Evolutionary conservation across 2,113 vertebrate genomes (phyloP).

Genomic region (Corythaeola cristata): DNA sequence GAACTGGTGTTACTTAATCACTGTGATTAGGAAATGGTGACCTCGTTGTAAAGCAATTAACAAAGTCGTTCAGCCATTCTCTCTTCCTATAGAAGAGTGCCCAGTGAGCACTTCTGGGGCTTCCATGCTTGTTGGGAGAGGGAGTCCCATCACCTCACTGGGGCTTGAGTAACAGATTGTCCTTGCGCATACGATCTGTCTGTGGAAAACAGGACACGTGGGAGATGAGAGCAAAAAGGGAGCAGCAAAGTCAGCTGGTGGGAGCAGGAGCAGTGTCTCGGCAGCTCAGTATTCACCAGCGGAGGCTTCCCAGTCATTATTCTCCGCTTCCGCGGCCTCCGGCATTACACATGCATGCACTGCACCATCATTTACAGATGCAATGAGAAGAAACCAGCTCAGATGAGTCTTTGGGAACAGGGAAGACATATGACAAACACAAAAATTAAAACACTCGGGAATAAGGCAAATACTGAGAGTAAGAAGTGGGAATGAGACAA

Average conservation of each 20-base stretch:
- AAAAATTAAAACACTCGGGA: slow-evolving; percentile 68
- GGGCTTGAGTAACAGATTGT: not conserved
- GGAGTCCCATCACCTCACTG: not conserved
- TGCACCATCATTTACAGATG: slow-evolving; percentile 47
- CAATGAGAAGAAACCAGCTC: slow-evolving; percentile 47
- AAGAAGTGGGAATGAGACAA: slow-evolving; percentile 78
- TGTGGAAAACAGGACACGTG: fast-evolving
- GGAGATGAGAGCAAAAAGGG: not conserved
- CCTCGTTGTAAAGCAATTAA: fast-evolving
- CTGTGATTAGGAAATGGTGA: fast-evolving
- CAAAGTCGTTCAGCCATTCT: fast-evolving
- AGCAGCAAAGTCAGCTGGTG: not conserved
- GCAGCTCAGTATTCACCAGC: not conserved
- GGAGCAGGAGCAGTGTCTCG: not conserved
- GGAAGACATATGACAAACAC: slow-evolving; percentile 70
- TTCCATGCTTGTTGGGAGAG: fast-evolving
- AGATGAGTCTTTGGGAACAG: slow-evolving; percentile 51
- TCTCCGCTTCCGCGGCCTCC: not conserved
- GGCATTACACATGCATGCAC: slow-evolving; percentile 34
- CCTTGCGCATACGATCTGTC: fast-evolving
- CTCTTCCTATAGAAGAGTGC: no score
- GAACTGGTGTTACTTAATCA: not conserved
- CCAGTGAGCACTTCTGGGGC: not conserved
- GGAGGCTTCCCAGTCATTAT: not conserved
- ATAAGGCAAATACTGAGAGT: slow-evolving; percentile 76